These are phyloP conservation scores for Scomber colias DNA, from an alignment of 2,113 vertebrate genomes.

Conservation along the genomic window DNA sequence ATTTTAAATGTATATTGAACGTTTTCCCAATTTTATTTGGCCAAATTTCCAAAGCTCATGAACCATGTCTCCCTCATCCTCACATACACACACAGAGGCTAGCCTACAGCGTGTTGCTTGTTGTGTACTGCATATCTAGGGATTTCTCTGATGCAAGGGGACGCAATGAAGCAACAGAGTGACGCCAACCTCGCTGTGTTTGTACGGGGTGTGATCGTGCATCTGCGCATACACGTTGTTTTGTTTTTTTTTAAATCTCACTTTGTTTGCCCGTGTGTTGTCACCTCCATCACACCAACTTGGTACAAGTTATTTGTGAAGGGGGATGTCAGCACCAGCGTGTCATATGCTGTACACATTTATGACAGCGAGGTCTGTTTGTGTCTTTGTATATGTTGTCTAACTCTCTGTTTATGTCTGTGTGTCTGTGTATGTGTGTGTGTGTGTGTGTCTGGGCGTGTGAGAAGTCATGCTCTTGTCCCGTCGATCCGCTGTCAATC, in stretches of 20 bases:
- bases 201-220: slow-evolving; percentile 59
- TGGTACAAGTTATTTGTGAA: slow-evolving; percentile 28
- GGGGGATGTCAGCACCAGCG: slow-evolving; percentile 29
- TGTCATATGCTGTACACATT: slow-evolving; percentile 30
- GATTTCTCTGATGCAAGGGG: slow-evolving; percentile 87
- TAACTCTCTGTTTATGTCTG: slow-evolving; percentile 28
- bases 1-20: not conserved
- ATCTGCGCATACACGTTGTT: slow-evolving; percentile 34
- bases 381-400: not conserved
- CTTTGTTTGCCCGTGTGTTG: slow-evolving; percentile 47
- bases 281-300: slow-evolving; percentile 60
- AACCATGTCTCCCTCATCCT: slow-evolving; percentile 9
- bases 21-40: slow-evolving; percentile 6
- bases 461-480: slow-evolving; percentile 32
- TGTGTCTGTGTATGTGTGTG: slow-evolving; percentile 8
- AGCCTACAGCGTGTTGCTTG: slow-evolving; percentile 64
- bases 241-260: slow-evolving; percentile 3
- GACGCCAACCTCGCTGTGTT: slow-evolving; percentile 77
- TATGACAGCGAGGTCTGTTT: slow-evolving; percentile 39
- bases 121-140: slow-evolving; percentile 77
- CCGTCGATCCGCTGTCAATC: slow-evolving; percentile 79
- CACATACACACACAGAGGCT: slow-evolving; percentile 12
- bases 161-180: slow-evolving; percentile 82
- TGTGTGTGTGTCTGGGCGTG: slow-evolving; percentile 1
- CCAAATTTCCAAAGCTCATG: slow-evolving; percentile 33